A percentile compares a stretch with the other conserved stretches of the same genome.
phyloP scores from a whole-genome alignment of 2,888 invertebrate genomes.

The Watsonalla binaria region DNA sequence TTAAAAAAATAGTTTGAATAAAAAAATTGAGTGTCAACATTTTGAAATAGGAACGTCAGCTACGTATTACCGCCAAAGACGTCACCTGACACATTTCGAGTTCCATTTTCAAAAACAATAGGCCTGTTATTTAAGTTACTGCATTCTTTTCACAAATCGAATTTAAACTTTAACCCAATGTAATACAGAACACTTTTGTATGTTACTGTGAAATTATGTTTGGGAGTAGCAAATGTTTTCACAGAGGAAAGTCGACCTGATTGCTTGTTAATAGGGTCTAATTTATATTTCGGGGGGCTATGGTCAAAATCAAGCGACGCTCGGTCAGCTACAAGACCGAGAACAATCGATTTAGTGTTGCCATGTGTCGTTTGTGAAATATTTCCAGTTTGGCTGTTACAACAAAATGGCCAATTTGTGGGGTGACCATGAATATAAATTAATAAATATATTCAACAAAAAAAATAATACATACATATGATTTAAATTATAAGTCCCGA shows the following conservation, averaged over 20 bases:
- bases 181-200: neutral
- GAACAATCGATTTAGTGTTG: constrained; percentile 39
- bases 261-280: neutral
- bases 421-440: constrained; percentile 22
- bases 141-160: neutral
- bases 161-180: neutral
- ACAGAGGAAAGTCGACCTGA: neutral
- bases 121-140: constrained; percentile 9
- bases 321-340: constrained; percentile 21
- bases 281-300: neutral
- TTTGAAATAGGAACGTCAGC: neutral
- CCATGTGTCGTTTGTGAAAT: constrained; percentile 23
- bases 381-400: constrained; percentile 27
- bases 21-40: neutral
- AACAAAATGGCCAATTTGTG: constrained; percentile 18
- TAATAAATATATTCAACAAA: no score
- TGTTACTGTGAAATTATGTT: neutral
- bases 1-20: neutral
- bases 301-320: constrained; percentile 24
- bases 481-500: no score
- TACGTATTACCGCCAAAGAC: constrained; percentile 8
- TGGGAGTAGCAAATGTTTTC: neutral
- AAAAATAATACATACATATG: no score
- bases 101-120: constrained; percentile 30
- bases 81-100: constrained; percentile 13